Evolutionary conservation across 2,888 invertebrate genomes (phyloP), one percentile per base, ranked within the genome.

Genomic region (Carpatolechia fugitivella): DNA sequence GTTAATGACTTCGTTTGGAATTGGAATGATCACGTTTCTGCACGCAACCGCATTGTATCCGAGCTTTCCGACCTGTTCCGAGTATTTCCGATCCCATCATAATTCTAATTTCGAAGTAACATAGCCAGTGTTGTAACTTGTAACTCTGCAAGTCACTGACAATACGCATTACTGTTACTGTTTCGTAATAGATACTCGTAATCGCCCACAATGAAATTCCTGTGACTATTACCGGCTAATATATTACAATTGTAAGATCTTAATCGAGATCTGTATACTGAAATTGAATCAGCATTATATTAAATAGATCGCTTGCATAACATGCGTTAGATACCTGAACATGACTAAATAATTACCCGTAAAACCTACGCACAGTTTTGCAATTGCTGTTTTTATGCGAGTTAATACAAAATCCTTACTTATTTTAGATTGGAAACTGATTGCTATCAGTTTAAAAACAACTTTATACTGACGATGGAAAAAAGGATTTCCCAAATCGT

Each of bases 31-130:
- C 72, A 70, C 72, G 69, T 70, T 70, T 66, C 64, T 60, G 60
- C 57, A 36, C 38, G 61, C 61, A 66, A 70, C 76, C 73, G 63
- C 73, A 77, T 77, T 76, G 78, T 79, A 78, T 13, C 65, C 59
- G 64, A 74, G 40, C 40, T 41, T 41, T 20, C 16, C 38, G 31
- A 31, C 10, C 7, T 7, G 14, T 20, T 10, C 11, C 24, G n/a
- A 13, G 44, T 29, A 41, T 20, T 3, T 10, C 65, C 59, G 65
- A 74, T 71, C 68, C 74, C 70, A 74, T 78, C 77, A 79, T 80
- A 78, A 80, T 78, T 76, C 61, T 59, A 61, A 65, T 66, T 68
- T 60, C 18, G n/a, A 38, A 52, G 51, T 54, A 60, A 61, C 57
- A 3, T 48, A 54, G 54, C 38, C 33, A 59, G 53, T 52, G 54